Percentiles rank a stretch among this genome's conserved stretches.
Conservation (phyloP, 35 echinoderm and acorn worm species). For the Apostichopus californicus region DNA sequence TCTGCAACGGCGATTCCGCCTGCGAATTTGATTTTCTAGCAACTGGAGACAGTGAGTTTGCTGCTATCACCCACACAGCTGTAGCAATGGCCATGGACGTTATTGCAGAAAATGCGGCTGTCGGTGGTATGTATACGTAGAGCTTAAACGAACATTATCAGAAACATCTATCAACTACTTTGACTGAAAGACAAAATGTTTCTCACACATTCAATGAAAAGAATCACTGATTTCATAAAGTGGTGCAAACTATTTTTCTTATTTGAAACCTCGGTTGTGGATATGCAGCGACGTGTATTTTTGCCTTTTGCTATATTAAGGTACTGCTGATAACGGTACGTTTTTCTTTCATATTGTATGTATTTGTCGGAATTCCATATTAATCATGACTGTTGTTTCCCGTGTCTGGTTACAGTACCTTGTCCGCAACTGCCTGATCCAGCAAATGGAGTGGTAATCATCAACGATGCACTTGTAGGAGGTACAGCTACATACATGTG, state of each 20-base stretch:
- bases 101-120: background rate
- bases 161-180: too few relatives aligned
- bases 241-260: too few relatives aligned
- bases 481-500: background rate
- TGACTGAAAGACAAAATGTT: too few relatives aligned
- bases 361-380: background rate
- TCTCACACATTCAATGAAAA: too few relatives aligned
- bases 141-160: too few relatives aligned
- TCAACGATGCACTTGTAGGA: background rate
- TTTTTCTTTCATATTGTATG: too few relatives aligned
- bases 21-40: slow-evolving; percentile 2
- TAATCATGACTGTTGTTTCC: background rate
- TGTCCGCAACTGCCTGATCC: background rate
- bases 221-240: too few relatives aligned
- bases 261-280: too few relatives aligned
- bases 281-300: too few relatives aligned
- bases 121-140: background rate
- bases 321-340: too few relatives aligned
- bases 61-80: background rate
- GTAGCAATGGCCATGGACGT: background rate
- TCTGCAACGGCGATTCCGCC: background rate
- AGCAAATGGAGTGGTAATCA: background rate
- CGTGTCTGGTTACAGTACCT: background rate
- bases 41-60: background rate
- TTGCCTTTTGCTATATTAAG: too few relatives aligned